Percentiles rank a stretch among this genome's conserved stretches.
Evolutionary conservation across 64 coral and sea anemone genomes (phyloP).

Genomic region (Montipora foliosa): DNA sequence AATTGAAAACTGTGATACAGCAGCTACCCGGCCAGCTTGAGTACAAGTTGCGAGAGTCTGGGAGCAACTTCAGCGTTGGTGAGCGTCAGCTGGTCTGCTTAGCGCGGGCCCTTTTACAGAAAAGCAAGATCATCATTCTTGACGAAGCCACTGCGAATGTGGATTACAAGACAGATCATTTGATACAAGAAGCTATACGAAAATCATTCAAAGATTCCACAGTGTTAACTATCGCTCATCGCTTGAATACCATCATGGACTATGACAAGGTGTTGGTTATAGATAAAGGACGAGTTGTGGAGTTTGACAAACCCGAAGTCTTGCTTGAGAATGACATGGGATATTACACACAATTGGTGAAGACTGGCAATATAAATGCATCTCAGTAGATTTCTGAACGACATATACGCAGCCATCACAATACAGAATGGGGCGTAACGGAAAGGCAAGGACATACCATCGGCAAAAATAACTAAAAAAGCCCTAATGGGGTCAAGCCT

Average conservation of each 20-base stretch:
- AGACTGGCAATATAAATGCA: not conserved
- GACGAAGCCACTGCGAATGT: slow-evolving; percentile 28
- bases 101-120: slow-evolving; percentile 18
- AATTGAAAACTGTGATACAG: slow-evolving; percentile 8
- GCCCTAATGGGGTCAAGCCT: no score
- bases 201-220: not conserved
- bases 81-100: slow-evolving; percentile 50
- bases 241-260: not conserved
- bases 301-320: not conserved
- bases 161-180: slow-evolving; percentile 3
- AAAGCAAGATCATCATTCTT: slow-evolving; percentile 34
- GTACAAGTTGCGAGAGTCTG: slow-evolving; percentile 42
- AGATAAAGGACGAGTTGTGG: not conserved
- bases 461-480: no score
- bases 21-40: slow-evolving; percentile 33
- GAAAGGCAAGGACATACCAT: no score
- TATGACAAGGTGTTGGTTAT: not conserved
- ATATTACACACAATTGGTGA: not conserved
- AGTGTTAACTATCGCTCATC: not conserved
- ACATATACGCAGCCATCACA: no score
- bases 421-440: no score
- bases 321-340: not conserved
- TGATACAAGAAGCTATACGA: not conserved
- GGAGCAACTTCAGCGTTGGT: not conserved
- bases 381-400: not conserved